Evolutionary conservation across 1,140 invertebrate genomes (phyloP).

Genomic region (Ceratina japonica): DNA sequence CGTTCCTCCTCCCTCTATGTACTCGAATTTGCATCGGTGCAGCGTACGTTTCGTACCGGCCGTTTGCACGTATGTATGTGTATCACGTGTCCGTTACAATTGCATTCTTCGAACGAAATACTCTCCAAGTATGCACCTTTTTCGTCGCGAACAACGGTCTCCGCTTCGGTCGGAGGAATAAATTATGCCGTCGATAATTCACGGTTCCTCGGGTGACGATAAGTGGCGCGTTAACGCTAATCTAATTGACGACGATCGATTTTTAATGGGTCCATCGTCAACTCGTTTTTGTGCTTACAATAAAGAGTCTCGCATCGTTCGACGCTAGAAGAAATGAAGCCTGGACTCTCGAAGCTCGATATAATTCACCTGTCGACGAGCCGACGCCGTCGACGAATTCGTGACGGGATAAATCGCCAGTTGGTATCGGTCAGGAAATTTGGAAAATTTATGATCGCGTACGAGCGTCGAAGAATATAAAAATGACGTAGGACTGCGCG

Average conservation of each 20-base stretch:
- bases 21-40: constrained; percentile 26
- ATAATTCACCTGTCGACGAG: neutral
- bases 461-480: too few species aligned
- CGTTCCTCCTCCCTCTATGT: constrained; percentile 23
- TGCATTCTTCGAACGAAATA: constrained; percentile 35
- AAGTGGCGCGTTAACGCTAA: neutral
- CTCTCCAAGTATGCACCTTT: neutral
- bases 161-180: neutral
- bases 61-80: neutral
- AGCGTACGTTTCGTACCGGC: constrained; percentile 12
- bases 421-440: neutral
- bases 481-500: constrained; percentile 8
- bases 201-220: neutral
- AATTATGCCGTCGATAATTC: constrained; percentile 3
- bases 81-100: constrained; percentile 32
- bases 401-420: neutral
- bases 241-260: neutral
- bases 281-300: neutral
- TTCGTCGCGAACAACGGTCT: neutral
- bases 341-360: neutral
- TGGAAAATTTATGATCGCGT: neutral
- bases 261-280: neutral
- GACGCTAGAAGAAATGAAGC: neutral
- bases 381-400: neutral
- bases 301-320: neutral